These are phyloP conservation scores for Pheucticus melanocephalus DNA, from an alignment of 2,113 vertebrate genomes.

Conservation along the genomic window DNA sequence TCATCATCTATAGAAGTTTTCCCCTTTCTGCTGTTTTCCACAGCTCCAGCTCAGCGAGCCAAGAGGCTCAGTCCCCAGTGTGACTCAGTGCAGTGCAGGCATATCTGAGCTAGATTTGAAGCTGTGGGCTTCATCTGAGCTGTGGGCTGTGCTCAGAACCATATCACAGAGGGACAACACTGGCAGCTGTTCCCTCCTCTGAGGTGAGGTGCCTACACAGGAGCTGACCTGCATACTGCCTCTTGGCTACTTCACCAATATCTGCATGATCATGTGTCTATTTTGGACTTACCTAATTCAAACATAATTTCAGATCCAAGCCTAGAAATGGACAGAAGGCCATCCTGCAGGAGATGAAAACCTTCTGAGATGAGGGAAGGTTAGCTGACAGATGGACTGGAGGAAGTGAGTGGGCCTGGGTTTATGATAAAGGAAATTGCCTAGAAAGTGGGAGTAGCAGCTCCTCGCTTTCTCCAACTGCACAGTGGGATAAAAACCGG, in stretches of 20 bases:
- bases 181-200: background rate
- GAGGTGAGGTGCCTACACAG: background rate
- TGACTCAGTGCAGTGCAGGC: background rate
- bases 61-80: background rate
- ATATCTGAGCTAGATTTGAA: background rate
- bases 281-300: background rate
- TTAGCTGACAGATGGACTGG: slow-evolving; percentile 51
- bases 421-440: slow-evolving; percentile 37
- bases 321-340: slow-evolving; percentile 36
- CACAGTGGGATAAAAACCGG: background rate
- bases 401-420: slow-evolving; percentile 26
- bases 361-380: slow-evolving; percentile 4
- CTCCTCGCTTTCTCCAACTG: background rate
- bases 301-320: background rate
- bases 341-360: slow-evolving; percentile 36
- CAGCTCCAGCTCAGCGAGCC: background rate
- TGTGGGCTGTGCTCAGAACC: background rate
- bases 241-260: background rate
- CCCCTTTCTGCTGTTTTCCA: background rate
- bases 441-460: background rate
- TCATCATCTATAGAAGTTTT: background rate
- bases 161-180: background rate
- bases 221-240: background rate
- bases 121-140: background rate
- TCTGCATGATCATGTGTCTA: background rate